A percentile compares a stretch with the other conserved stretches of the same genome.
phyloP scores from a whole-genome alignment of 2,113 vertebrate species.

The Eulacestoma nigropectus region DNA sequence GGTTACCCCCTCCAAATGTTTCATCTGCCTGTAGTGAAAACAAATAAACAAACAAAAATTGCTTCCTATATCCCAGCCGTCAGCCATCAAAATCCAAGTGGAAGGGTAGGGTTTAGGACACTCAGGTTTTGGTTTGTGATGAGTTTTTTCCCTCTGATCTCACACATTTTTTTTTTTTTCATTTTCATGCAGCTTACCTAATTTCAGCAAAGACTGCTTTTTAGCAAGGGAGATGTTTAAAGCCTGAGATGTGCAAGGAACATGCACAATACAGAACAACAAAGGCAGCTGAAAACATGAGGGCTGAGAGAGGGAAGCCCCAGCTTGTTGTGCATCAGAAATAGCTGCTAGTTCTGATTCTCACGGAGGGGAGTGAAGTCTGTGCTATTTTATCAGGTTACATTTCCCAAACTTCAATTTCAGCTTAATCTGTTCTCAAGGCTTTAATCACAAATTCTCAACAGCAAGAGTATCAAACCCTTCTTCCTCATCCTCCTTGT shows the following conservation, averaged over 20 bases:
- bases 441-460: constrained; percentile 45
- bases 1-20: neutral
- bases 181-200: neutral
- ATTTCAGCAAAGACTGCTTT: neutral
- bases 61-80: neutral
- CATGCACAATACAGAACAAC: neutral
- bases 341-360: constrained; percentile 8
- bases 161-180: neutral
- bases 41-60: constrained; percentile 34
- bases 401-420: constrained; percentile 8
- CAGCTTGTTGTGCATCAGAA: neutral
- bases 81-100: neutral
- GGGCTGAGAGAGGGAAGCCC: neutral
- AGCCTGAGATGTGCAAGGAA: neutral
- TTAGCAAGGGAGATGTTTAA: neutral
- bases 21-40: neutral
- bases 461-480: constrained; percentile 21
- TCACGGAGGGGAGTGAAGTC: neutral
- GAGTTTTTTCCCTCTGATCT: neutral
- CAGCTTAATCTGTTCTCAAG: constrained; percentile 50
- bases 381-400: neutral
- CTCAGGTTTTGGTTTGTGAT: neutral
- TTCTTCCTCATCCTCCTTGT: neutral
- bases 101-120: neutral
- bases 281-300: neutral